Conservation (phyloP, 2,797 vertebrate genomes). For the Netta rufina region DNA sequence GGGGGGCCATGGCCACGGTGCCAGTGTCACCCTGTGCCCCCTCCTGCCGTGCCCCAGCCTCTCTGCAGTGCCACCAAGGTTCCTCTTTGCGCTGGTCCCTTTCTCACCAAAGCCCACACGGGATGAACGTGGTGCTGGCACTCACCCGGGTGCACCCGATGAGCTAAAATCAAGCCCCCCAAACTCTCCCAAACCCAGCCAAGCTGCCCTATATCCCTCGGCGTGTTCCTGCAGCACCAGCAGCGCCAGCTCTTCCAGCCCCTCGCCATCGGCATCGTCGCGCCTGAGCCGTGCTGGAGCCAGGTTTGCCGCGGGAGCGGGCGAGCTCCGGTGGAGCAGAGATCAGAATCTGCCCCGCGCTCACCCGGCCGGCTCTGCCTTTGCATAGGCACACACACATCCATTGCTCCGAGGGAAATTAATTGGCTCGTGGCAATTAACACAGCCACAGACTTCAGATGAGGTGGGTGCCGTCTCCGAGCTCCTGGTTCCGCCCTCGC, state of each 20-base stretch:
- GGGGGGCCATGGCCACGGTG: accelerated
- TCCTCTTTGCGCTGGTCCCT: background rate
- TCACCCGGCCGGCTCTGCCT: background rate
- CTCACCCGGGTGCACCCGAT: too few relatives aligned
- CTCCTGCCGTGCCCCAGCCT: background rate
- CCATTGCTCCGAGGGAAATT: accelerated
- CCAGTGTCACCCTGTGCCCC: background rate
- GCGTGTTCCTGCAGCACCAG: too few relatives aligned
- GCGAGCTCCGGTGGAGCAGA: background rate
- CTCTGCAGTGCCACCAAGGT: background rate
- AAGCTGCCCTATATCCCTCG: too few relatives aligned
- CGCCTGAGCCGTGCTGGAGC: too few relatives aligned
- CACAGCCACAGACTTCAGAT: background rate
- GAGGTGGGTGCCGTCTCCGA: too few relatives aligned
- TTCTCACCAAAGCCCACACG: background rate
- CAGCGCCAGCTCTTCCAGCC: too few relatives aligned
- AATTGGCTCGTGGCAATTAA: background rate
- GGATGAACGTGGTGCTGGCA: background rate
- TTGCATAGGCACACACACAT: background rate
- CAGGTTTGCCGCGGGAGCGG: too few relatives aligned
- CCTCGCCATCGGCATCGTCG: too few relatives aligned
- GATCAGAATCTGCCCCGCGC: background rate
- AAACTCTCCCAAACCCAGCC: too few relatives aligned
- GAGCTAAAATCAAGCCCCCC: too few relatives aligned
- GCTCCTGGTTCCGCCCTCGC: too few relatives aligned